phyloP scores from a whole-genome alignment of 2,113 vertebrate species.

The Sterrhoptilus dennistouni region DNA sequence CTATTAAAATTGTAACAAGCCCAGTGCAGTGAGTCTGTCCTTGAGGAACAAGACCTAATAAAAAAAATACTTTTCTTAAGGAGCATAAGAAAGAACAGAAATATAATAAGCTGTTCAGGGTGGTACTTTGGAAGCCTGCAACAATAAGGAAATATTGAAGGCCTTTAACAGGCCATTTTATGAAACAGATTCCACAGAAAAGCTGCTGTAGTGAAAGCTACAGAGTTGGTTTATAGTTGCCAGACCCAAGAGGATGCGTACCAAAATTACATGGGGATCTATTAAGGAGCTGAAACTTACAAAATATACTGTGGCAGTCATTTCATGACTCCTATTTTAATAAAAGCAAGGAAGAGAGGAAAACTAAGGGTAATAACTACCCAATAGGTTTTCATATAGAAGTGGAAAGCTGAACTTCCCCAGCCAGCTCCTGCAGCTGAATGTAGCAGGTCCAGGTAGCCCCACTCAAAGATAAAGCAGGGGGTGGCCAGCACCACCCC shows the following conservation, averaged over 20 bases:
- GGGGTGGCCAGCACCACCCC: neutral
- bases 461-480: neutral
- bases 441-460: neutral
- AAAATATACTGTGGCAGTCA: neutral
- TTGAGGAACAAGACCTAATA: slow-evolving; percentile 30
- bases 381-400: neutral
- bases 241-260: neutral
- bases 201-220: neutral
- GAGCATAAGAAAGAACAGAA: neutral
- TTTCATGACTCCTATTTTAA: neutral
- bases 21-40: neutral
- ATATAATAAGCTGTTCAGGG: neutral
- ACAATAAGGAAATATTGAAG: slow-evolving; percentile 45
- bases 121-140: slow-evolving; percentile 13
- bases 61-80: neutral
- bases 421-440: neutral
- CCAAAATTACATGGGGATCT: slow-evolving; percentile 6
- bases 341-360: slow-evolving; percentile 9
- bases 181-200: slow-evolving; percentile 9
- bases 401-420: neutral
- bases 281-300: neutral
- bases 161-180: slow-evolving; percentile 19
- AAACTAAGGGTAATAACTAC: neutral
- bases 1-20: slow-evolving; percentile 40
- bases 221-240: slow-evolving; percentile 2